These are phyloP conservation scores for Athalia cordata DNA, from an alignment of 2,888 invertebrate species.

Conservation along the genomic window DNA sequence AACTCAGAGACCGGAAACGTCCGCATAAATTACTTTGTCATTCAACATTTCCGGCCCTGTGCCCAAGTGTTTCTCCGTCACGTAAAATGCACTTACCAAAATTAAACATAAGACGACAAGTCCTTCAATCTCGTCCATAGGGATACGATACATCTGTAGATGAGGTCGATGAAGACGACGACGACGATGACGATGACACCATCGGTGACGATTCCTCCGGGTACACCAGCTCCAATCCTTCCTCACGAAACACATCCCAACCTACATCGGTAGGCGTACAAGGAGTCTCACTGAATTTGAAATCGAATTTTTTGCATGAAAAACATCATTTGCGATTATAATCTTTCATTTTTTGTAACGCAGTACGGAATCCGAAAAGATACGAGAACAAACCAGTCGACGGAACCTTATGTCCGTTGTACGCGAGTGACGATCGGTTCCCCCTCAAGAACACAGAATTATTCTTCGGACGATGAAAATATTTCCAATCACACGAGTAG, in stretches of 20 bases:
- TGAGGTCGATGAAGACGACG: slow-evolving; percentile 13
- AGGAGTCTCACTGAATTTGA: not conserved
- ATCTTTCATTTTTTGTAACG: slow-evolving; percentile 12
- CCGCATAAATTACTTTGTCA: too few species aligned
- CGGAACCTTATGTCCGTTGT: slow-evolving; percentile 26
- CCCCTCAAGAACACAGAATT: slow-evolving; percentile 13
- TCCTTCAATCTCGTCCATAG: slow-evolving; percentile 4
- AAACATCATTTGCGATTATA: not conserved
- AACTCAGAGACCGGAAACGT: too few species aligned
- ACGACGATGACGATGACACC: slow-evolving; percentile 7
- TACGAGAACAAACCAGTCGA: slow-evolving; percentile 6
- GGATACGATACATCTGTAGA: slow-evolving; percentile 9
- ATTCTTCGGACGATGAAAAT: slow-evolving; percentile 5
- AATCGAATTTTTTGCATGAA: not conserved
- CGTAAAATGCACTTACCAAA: not conserved
- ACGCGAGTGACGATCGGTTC: slow-evolving; percentile 36
- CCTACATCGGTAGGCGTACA: slow-evolving; percentile 25
- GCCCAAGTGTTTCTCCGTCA: too few species aligned
- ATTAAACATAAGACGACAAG: not conserved
- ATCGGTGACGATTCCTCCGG: slow-evolving; percentile 5
- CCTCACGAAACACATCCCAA: not conserved
- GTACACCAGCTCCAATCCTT: not conserved
- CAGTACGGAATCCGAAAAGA: slow-evolving; percentile 34
- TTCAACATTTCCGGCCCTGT: too few species aligned
- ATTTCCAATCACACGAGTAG: slow-evolving; percentile 22